These are phyloP conservation scores for Chalcosyrphus nemorum DNA, from an alignment of 2,888 invertebrate species.

Conservation along the genomic window DNA sequence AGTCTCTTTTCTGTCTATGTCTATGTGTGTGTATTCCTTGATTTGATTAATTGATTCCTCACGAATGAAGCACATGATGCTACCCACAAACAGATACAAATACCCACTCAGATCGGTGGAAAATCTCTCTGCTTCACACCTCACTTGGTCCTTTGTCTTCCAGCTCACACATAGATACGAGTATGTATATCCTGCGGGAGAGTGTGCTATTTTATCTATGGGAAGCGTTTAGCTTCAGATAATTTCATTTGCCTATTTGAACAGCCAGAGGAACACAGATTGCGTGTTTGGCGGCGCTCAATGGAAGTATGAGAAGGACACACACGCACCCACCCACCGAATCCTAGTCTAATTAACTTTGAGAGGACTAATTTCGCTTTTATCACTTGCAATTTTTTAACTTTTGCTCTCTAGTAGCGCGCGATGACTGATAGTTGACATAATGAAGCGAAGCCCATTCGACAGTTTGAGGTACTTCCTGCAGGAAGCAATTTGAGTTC, in stretches of 20 bases:
- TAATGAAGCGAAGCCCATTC: neutral
- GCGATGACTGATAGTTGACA: conserved; percentile 25
- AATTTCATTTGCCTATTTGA: conserved; percentile 61
- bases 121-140: conserved; percentile 14
- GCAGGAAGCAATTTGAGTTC: conserved; percentile 1
- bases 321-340: neutral
- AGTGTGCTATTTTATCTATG: neutral
- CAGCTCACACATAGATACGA: too few relatives aligned
- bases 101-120: too few relatives aligned
- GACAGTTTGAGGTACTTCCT: neutral
- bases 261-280: neutral
- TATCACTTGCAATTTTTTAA: conserved; percentile 39
- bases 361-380: conserved; percentile 42
- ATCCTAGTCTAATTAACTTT: conserved; percentile 49
- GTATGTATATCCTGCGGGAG: neutral
- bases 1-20: neutral
- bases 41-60: conserved; percentile 66
- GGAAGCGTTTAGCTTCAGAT: conserved; percentile 35
- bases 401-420: conserved; percentile 1
- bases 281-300: neutral
- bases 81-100: neutral
- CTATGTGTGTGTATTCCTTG: conserved; percentile 4
- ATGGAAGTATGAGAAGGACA: neutral
- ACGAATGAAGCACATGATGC: conserved; percentile 1
- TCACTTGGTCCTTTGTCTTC: conserved; percentile 4